Evolutionary conservation across 2,888 invertebrate species (phyloP), one percentile per base, ranked within the genome.

Genomic region (Gymnosoma rotundatum): DNA sequence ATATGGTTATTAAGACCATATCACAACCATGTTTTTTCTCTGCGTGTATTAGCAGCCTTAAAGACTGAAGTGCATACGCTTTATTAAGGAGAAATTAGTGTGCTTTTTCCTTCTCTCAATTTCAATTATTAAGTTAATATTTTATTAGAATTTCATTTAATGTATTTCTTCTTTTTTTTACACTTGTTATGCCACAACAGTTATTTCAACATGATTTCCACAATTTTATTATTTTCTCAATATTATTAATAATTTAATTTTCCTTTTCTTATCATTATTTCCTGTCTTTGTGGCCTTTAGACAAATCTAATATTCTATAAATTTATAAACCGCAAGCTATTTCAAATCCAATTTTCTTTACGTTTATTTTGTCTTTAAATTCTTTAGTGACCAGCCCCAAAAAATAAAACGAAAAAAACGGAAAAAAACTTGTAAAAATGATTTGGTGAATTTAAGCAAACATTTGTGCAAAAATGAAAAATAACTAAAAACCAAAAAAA

Each of bases 271-370:
- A 70, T 56, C 25, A 18, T 56, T 50, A 63, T 75, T 75, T 75
- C 69, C 81, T 81, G 75, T 45, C 72, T 52, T 36, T 73, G 74
- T 61, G 63, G 50, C 73, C 61, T 75, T 61, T 60, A 45, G 52
- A 54, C 56, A 78, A 81, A 70, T 78, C 81, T 78, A 84, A 81
- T 84, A 81, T 81, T 81, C 81, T 70, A 74, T 78, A 84, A 81
- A 84, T 81, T 84, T 78, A 52, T 54, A 78, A 81, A 84, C 84
- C 81, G 74, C 84, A 84, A 79, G 84, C 73, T 81, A 78, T 84
- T 84, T 82, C 74, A 82, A 82, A 81, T 66, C 74, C 81, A 84
- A 84, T 84, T 84, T 84, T 81, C 73, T 84, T 56, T 38, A 18
- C 42, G 42, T 52, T 5, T 69, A 32, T 56, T 81, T 64, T 60